These are phyloP conservation scores for Nansenia antarctica DNA, from an alignment of 2,113 vertebrate genomes.

Conservation along the genomic window DNA sequence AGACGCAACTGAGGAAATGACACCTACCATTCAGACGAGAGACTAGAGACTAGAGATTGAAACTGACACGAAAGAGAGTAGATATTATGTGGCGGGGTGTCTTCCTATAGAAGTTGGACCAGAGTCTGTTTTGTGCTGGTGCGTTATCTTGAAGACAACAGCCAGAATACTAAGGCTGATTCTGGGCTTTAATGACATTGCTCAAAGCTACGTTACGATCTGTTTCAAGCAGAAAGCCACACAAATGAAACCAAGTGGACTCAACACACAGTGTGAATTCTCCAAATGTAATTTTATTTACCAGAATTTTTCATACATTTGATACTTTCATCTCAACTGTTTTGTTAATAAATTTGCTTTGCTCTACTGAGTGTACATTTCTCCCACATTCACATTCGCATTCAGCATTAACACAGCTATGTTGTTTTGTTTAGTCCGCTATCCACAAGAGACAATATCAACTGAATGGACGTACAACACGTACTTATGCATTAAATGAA, in stretches of 20 bases:
- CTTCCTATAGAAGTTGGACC: not conserved
- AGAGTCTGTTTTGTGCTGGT: not conserved
- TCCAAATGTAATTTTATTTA: constrained; percentile 50
- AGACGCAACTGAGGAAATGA: too few relatives aligned
- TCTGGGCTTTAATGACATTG: constrained; percentile 25
- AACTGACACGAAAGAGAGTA: not conserved
- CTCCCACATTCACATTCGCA: constrained; percentile 4
- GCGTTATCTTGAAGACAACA: not conserved
- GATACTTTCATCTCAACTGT: constrained; percentile 12
- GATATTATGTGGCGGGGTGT: not conserved
- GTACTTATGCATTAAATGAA: not conserved
- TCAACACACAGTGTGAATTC: constrained; percentile 26
- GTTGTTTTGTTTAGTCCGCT: not conserved
- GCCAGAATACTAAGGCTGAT: not conserved
- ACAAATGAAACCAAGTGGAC: constrained; percentile 24
- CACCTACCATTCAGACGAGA: too few relatives aligned
- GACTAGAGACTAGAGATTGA: not conserved
- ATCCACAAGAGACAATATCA: not conserved
- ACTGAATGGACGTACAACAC: not conserved
- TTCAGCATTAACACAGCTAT: not conserved
- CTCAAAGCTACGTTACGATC: constrained; percentile 2
- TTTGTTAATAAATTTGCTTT: constrained; percentile 26
- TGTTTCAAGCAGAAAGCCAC: not conserved
- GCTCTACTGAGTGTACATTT: not conserved
- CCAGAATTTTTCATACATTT: constrained; percentile 39